Percentiles rank a stretch among this genome's conserved stretches.
phyloP scores from a whole-genome alignment of 2,113 vertebrate species.

The Grammomys surdaster region DNA sequence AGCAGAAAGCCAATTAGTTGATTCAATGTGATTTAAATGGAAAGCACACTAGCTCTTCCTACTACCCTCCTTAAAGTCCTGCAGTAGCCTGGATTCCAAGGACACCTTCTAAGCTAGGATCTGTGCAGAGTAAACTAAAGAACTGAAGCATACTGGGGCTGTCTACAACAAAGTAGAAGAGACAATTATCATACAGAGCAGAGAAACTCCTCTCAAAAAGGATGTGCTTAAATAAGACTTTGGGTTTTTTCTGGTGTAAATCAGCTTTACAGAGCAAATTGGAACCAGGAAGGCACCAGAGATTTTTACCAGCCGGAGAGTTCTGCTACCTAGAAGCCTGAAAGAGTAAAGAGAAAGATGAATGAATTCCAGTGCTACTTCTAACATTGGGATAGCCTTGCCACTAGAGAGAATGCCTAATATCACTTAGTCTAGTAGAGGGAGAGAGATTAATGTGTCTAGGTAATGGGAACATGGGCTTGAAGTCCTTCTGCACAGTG shows the following conservation, averaged over 20 bases:
- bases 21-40: neutral
- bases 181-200: neutral
- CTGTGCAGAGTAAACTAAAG: neutral
- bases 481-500: neutral
- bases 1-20: slow-evolving; percentile 9
- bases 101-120: neutral
- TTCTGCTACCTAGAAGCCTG: neutral
- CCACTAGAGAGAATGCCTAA: neutral
- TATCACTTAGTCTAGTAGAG: neutral
- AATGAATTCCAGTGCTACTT: neutral
- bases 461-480: neutral
- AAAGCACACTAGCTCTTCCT: neutral
- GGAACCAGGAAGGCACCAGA: neutral
- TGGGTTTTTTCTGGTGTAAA: neutral
- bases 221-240: neutral
- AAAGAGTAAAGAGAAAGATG: neutral
- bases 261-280: neutral
- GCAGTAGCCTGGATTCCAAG: neutral
- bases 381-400: neutral
- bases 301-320: neutral
- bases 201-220: neutral
- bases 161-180: neutral
- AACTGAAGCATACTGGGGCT: neutral
- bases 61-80: neutral
- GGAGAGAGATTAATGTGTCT: neutral